These are phyloP conservation scores for Amblyjoppa fuscipennis DNA, from an alignment of 2,888 invertebrate species.

Conservation along the genomic window DNA sequence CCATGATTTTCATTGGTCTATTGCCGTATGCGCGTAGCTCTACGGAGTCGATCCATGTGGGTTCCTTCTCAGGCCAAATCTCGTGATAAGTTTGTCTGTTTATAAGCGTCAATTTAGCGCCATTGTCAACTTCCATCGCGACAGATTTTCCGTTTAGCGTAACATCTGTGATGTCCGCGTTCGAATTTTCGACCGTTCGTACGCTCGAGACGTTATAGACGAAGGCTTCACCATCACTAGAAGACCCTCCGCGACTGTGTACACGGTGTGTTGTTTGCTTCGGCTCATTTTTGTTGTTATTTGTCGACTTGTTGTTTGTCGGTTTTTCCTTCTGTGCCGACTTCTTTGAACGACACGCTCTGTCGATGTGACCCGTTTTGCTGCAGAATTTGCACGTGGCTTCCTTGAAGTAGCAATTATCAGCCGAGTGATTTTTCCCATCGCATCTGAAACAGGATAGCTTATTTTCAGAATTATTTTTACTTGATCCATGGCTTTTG, in stretches of 20 bases:
- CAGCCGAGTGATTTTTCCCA: slow-evolving; percentile 22
- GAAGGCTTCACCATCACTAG: background rate
- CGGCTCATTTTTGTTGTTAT: background rate
- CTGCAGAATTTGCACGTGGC: slow-evolving; percentile 27
- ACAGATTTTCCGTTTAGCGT: background rate
- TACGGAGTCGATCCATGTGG: background rate
- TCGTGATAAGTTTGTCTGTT: slow-evolving; percentile 37
- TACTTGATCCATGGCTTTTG: background rate
- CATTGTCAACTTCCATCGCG: slow-evolving; percentile 44
- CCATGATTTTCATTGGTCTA: slow-evolving; percentile 12
- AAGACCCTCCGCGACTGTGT: background rate
- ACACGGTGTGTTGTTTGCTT: slow-evolving; percentile 1
- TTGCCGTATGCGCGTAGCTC: slow-evolving; percentile 28
- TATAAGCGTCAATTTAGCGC: slow-evolving; percentile 35
- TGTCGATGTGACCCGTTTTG: slow-evolving; percentile 10
- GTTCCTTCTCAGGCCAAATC: slow-evolving; percentile 39
- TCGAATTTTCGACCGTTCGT: background rate
- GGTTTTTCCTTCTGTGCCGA: background rate
- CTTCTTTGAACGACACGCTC: background rate
- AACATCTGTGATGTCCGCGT: slow-evolving; percentile 7
- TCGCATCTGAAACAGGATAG: slow-evolving; percentile 36
- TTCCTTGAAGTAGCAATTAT: slow-evolving; percentile 49
- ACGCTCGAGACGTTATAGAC: background rate
- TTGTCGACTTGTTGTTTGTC: background rate
- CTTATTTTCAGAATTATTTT: background rate